Evolutionary conservation across 1,140 invertebrate genomes (phyloP), one percentile per base, ranked within the genome.

Genomic region (Helicoverpa zea): DNA sequence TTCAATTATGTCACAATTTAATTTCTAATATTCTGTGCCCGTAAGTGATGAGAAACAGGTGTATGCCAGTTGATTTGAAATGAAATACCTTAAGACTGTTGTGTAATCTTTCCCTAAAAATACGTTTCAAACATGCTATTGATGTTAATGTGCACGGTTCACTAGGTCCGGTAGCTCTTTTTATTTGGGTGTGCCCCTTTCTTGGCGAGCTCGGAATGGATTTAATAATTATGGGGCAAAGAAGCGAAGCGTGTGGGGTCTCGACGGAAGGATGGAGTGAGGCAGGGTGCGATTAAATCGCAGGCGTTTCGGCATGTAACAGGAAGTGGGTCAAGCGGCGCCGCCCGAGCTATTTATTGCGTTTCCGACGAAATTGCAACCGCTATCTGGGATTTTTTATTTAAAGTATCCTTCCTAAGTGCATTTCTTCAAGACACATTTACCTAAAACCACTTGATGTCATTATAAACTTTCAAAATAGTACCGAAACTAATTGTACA

Each of bases 271-370:
- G 86, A 88, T 84, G 89, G 90, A 91, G 87, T 86, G 89, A 85
- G 91, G 91, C 83, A 87, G 84, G 84, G 86, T 86, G 89, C 90
- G 92, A 93, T 94, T 93, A 92, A 92, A 94, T 94, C 92, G 91
- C 89, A 87, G 89, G 88, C 91, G 92, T 94, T 94, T 94, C 89
- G 93, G 91, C 90, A 89, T 94, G 92, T 93, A 89, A 89, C 90
- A 92, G 90, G 93, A 94, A 94, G 92, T 94, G 91, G 93, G 92
- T 94, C 91, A 94, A 92, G 91, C 92, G 90, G 87, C 88, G 88
- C 89, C 92, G 89, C 88, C 89, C 87, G 84, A 87, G 89, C 89
- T 94, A 94, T 94, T 94, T 94, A 94, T 93, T 94, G 92, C 90
- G 88, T 93, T 94, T 92, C 88, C 90, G 86, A 89, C 89, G 80